A percentile compares a stretch with the other conserved stretches of the same genome.
Evolutionary conservation across 2,888 invertebrate genomes (phyloP).

Genomic region (Physocephala rufipes): DNA sequence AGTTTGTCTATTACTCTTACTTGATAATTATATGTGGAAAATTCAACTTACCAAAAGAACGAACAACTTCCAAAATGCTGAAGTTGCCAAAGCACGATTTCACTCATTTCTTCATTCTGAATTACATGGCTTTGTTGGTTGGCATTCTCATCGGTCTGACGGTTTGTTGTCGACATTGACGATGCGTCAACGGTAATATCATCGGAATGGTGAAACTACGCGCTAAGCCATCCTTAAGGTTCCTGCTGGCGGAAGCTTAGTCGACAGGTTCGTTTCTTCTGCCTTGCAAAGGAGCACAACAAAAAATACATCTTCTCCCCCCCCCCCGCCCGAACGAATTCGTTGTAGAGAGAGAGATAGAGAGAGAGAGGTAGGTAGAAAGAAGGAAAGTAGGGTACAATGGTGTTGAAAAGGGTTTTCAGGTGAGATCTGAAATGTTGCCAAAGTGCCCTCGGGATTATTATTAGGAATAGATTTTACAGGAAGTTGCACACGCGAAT

Average conservation of each 20-base stretch:
- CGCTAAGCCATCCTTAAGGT: slow-evolving; percentile 17
- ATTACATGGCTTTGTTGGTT: not conserved
- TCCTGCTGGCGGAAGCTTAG: slow-evolving; percentile 21
- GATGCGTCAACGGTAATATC: not conserved
- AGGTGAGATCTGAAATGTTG: slow-evolving; percentile 37
- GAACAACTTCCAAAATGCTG: slow-evolving; percentile 18
- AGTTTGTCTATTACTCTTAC: slow-evolving; percentile 35
- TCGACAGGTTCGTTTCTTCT: slow-evolving; percentile 24
- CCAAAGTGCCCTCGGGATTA: slow-evolving; percentile 48
- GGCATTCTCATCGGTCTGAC: slow-evolving; percentile 14
- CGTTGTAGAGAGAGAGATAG: not conserved
- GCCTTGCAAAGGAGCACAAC: not conserved
- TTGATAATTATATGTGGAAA: slow-evolving; percentile 30
- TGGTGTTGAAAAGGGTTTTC: slow-evolving; percentile 15
- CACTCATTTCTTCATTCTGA: slow-evolving; percentile 2
- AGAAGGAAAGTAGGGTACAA: slow-evolving; percentile 18
- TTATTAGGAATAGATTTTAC: slow-evolving; percentile 48
- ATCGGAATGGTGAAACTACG: not conserved
- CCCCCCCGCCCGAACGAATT: not conserved
- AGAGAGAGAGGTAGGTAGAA: not conserved
- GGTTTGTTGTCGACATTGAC: slow-evolving; percentile 16
- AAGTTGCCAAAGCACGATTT: slow-evolving; percentile 32
- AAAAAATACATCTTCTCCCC: too few relatives aligned
- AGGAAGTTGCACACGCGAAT: slow-evolving; percentile 62
- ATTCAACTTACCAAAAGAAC: slow-evolving; percentile 15